A percentile compares a stretch with the other conserved stretches of the same genome.
phyloP scores from a whole-genome alignment of 2,888 invertebrate genomes.

The Dicyrtoma fusca region DNA sequence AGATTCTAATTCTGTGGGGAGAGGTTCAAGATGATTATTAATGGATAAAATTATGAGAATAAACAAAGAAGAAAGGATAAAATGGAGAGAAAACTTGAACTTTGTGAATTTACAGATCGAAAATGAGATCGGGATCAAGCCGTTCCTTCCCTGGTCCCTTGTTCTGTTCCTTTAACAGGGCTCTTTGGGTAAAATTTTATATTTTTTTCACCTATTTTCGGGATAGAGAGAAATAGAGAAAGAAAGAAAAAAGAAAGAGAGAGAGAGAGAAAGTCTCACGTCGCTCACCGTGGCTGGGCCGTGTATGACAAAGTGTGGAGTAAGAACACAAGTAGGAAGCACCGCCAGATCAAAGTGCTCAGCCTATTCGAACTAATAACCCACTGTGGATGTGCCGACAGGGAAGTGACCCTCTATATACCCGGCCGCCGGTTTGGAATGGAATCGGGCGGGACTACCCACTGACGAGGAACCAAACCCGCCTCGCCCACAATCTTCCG shows the following conservation, averaged over 20 bases:
- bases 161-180: background rate
- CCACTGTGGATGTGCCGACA: slow-evolving; percentile 29
- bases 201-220: background rate
- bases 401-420: slow-evolving; percentile 39
- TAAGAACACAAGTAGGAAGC: slow-evolving; percentile 9
- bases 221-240: background rate
- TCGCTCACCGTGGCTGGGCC: no score
- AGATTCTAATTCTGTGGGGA: no score
- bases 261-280: no score
- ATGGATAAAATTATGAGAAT: no score
- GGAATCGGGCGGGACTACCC: slow-evolving; percentile 30
- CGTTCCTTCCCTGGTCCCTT: background rate
- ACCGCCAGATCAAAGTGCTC: slow-evolving; percentile 35
- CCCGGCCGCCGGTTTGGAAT: slow-evolving; percentile 10
- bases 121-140: background rate
- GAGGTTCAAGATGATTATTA: no score
- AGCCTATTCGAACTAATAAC: slow-evolving; percentile 35
- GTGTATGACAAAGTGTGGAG: no score
- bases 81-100: no score
- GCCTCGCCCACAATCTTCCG: slow-evolving; percentile 24
- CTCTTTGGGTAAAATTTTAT: background rate
- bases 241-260: background rate
- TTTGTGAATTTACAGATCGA: no score
- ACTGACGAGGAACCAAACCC: slow-evolving; percentile 14
- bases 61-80: no score